Evolutionary conservation across 2,888 invertebrate genomes (phyloP).

Genomic region (Caradrina kadenii): DNA sequence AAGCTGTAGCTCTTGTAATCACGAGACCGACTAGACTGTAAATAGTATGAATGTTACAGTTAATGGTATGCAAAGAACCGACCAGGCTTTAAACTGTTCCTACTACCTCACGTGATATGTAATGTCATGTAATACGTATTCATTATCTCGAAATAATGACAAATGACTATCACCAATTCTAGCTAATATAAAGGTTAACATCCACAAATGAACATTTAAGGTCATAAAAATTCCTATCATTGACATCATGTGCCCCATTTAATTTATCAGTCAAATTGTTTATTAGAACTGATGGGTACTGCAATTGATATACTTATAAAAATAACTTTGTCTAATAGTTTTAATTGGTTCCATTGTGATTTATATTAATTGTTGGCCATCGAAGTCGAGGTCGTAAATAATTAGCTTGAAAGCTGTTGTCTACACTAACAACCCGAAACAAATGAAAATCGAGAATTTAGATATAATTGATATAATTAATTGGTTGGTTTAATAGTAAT

Average conservation of each 20-base stretch:
- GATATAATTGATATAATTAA: neutral
- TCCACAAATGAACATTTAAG: constrained; percentile 6
- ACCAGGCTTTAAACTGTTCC: too few species aligned
- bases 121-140: neutral
- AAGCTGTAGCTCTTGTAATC: too few species aligned
- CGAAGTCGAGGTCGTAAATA: constrained; percentile 25
- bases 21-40: too few species aligned
- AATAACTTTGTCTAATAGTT: constrained; percentile 13
- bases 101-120: too few species aligned
- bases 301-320: constrained; percentile 2
- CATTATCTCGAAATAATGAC: constrained; percentile 10
- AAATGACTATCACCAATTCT: neutral
- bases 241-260: constrained; percentile 20
- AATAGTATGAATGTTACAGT: too few species aligned
- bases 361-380: constrained; percentile 27
- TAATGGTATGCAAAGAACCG: too few species aligned
- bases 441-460: neutral
- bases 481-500: too few species aligned
- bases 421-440: neutral
- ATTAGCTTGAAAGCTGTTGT: neutral
- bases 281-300: constrained; percentile 30
- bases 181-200: neutral
- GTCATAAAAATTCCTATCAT: neutral
- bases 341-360: constrained; percentile 26
- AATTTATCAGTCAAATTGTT: constrained; percentile 13